Percentiles rank a stretch among this genome's conserved stretches.
Evolutionary conservation across 2,797 vertebrate genomes (phyloP).

Genomic region (Rhinichthys osculus): DNA sequence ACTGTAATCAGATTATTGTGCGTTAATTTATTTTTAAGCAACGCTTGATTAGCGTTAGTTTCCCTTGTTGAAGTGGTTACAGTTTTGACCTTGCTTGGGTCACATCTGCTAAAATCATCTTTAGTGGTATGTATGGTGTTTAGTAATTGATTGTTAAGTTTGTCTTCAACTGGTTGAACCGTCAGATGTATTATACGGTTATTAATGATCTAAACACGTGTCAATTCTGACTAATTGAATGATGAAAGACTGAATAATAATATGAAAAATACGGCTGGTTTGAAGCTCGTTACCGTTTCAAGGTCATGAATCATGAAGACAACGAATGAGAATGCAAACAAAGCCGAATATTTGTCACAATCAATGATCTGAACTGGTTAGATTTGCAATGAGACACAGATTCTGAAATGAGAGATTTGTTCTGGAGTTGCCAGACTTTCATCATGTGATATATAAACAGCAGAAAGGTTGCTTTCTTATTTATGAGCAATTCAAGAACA

Average conservation of each 20-base stretch:
- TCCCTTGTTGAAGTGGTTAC: conserved; percentile 22
- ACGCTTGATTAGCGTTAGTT: not conserved
- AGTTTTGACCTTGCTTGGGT: conserved; percentile 26
- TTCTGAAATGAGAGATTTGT: conserved; percentile 55
- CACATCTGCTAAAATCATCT: conserved; percentile 57
- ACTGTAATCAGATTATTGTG: not conserved
- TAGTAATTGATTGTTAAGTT: conserved; percentile 59
- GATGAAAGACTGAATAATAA: conserved; percentile 70
- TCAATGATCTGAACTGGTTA: conserved; percentile 74
- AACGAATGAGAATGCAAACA: conserved; percentile 75
- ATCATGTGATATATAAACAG: conserved; percentile 37
- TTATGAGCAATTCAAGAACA: not conserved
- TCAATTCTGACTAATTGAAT: conserved; percentile 55
- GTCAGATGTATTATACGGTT: conserved; percentile 51
- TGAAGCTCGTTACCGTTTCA: conserved; percentile 47
- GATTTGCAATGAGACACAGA: conserved; percentile 69
- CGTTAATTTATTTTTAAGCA: not conserved
- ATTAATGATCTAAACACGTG: conserved; percentile 70
- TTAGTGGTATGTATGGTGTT: conserved; percentile 30
- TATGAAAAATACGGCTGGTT: conserved; percentile 65
- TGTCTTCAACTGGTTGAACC: conserved; percentile 41
- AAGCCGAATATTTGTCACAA: conserved; percentile 57
- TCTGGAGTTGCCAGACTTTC: conserved; percentile 45
- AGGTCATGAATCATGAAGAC: conserved; percentile 65
- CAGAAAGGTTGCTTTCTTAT: not conserved